These are phyloP conservation scores for Hymenochirus boettgeri DNA, from an alignment of 2,113 vertebrate genomes.

Conservation along the genomic window DNA sequence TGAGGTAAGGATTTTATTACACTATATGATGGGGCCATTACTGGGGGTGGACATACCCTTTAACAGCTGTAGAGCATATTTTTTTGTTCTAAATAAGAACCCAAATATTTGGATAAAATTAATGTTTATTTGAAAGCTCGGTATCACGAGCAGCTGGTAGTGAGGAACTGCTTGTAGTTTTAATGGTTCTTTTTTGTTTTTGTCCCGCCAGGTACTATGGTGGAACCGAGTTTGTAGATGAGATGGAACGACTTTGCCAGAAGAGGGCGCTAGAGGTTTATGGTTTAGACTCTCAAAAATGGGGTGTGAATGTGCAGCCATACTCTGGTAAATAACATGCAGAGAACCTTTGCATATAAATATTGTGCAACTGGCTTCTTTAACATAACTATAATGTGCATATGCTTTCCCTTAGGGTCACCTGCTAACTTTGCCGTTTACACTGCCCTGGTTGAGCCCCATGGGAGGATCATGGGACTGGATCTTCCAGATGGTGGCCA, in stretches of 20 bases:
- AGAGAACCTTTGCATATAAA: no score
- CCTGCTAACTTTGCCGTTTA: slow-evolving; percentile 94
- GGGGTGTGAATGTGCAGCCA: slow-evolving; percentile 94
- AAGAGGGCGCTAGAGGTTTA: slow-evolving; percentile 81
- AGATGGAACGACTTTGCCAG: slow-evolving; percentile 91
- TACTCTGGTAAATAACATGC: slow-evolving; percentile 78
- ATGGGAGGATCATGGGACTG: slow-evolving; percentile 95
- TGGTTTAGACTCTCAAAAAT: slow-evolving; percentile 74
- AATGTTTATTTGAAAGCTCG: no score
- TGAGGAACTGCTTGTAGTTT: no score
- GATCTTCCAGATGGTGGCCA: slow-evolving; percentile 94
- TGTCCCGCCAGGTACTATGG: slow-evolving; percentile 79
- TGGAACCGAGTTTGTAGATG: slow-evolving; percentile 85
- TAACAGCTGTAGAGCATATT: no score
- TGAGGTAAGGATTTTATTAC: no score
- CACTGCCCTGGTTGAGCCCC: slow-evolving; percentile 88
- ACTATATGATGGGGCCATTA: no score
- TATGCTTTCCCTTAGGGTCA: slow-evolving; percentile 64
- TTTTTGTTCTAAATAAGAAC: no score
- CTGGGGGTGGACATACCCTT: no score
- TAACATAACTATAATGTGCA: background rate
- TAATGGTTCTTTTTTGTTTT: no score
- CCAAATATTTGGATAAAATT: no score
- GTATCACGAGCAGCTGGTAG: no score
- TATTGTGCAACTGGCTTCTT: no score